These are phyloP conservation scores for Phainopepla nitens DNA, from an alignment of 2,113 vertebrate species.

Conservation along the genomic window DNA sequence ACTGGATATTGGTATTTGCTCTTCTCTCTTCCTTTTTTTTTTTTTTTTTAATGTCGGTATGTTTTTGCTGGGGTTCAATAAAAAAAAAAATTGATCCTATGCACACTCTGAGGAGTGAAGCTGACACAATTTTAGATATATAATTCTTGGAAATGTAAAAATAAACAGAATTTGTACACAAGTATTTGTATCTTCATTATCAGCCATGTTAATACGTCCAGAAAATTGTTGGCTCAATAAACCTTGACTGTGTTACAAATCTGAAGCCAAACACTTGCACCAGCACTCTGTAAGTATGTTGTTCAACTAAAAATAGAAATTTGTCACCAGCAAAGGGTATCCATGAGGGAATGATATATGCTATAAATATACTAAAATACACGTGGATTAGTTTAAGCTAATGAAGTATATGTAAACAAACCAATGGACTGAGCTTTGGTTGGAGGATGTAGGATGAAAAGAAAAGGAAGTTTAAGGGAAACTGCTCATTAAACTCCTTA, in stretches of 20 bases:
- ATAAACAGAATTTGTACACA: neutral
- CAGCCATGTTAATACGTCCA: neutral
- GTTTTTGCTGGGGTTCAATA: neutral
- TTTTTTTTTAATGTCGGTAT: neutral
- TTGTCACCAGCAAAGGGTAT: neutral
- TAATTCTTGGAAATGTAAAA: neutral
- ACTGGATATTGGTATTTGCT: neutral
- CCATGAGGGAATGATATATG: neutral
- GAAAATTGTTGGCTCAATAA: neutral
- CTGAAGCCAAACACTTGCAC: constrained; percentile 16
- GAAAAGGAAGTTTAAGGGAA: constrained; percentile 5
- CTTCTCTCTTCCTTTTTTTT: no score
- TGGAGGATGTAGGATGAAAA: neutral
- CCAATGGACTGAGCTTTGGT: neutral
- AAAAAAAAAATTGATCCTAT: neutral
- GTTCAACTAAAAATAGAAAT: constrained; percentile 62
- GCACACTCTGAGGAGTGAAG: neutral
- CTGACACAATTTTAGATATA: neutral
- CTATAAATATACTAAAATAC: constrained; percentile 63
- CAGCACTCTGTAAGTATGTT: neutral
- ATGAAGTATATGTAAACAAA: constrained; percentile 23
- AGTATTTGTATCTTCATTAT: neutral
- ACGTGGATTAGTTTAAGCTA: constrained; percentile 3
- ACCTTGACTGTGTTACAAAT: neutral
- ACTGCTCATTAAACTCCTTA: neutral